Evolutionary conservation across 53 echinoderm and acorn worm genomes (phyloP), one percentile per base, ranked within the genome.

Genomic region (Astropecten irregularis): DNA sequence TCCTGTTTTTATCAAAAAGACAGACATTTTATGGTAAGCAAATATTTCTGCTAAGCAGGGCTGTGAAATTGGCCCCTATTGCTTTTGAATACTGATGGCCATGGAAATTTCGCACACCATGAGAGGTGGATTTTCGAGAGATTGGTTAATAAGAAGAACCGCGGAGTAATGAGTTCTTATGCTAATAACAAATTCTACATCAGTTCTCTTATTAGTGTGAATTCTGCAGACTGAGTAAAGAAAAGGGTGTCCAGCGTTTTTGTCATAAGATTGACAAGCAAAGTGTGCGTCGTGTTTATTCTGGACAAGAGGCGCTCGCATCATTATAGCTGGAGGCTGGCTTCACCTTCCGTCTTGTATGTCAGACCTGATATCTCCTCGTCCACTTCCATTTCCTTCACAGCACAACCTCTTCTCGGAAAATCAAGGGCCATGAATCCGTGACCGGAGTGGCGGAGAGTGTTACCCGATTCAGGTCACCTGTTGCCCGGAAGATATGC

Each of bases 401-500:
- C 7, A 2, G 25, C 16, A 10, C 8, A 3, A 38, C 40, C 16
- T 76, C 40, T 76, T 58, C 57, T 38, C 1, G 1, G 57, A 76
- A 71, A 71, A 51, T 30, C 29, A 8, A 49, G 28, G 29, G 31
- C 63, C 20, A 51, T n/a, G 50, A 71, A 49, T 30, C 13, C 21
- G 55, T 33, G 19, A 52, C 32, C 22, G 53, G 16, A 14, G 32
- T 36, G 9, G 25, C 26, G 32, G 27, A 30, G 9, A 36, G 40
- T 56, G 76, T 40, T 29, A 76, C 58, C 58, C 9, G 58, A 76
- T 37, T 57, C 58, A 19, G 40, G 36, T 35, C 76, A 76, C 76
- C 76, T 76, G 76, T 76, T 76, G n/a, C 76, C 76, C 56, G 38
- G 58, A 40, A 38, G 36, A 65, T 9, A 9, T 10, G 13, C 55